phyloP scores from a whole-genome alignment of 92 coral and sea anemone species.

The Epizoanthus illoricatus region DNA sequence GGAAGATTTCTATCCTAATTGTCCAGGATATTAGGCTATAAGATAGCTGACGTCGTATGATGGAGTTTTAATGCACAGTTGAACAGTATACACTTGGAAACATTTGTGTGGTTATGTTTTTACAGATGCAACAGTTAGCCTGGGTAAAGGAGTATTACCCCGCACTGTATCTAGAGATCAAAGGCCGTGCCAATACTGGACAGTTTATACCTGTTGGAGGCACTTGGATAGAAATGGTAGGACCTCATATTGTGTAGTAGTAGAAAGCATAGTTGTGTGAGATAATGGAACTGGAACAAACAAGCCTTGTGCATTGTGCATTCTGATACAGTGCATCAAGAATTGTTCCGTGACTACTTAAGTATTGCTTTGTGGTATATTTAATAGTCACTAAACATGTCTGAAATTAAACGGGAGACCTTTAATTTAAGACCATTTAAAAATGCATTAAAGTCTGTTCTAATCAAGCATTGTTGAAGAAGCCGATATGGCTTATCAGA shows the following conservation, averaged over 20 bases:
- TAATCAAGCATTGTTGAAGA: too few species aligned
- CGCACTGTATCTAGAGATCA: slow-evolving; percentile 73
- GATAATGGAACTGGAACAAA: not conserved
- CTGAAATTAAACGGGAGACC: too few species aligned
- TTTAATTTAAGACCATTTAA: too few species aligned
- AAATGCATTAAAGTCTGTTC: too few species aligned
- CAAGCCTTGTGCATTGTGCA: too few species aligned
- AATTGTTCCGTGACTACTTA: too few species aligned
- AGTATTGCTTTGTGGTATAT: too few species aligned
- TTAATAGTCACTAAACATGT: too few species aligned
- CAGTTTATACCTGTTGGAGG: slow-evolving; percentile 97
- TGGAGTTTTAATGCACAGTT: not conserved
- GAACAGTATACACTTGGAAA: not conserved
- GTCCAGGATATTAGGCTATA: too few species aligned
- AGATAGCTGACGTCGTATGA: too few species aligned
- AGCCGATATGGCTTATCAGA: too few species aligned
- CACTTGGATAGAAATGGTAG: slow-evolving; percentile 97
- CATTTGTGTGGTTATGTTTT: not conserved
- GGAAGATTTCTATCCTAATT: too few species aligned
- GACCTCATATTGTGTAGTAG: slow-evolving; percentile 1
- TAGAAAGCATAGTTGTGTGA: not conserved
- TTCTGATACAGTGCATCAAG: not conserved
- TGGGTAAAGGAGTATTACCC: slow-evolving; percentile 94
- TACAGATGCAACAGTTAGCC: slow-evolving; percentile 90
- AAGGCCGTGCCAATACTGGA: slow-evolving; percentile 71